Evolutionary conservation across 1,140 invertebrate species (phyloP), one percentile per base, ranked within the genome.

Genomic region (Drosophila grimshawi): DNA sequence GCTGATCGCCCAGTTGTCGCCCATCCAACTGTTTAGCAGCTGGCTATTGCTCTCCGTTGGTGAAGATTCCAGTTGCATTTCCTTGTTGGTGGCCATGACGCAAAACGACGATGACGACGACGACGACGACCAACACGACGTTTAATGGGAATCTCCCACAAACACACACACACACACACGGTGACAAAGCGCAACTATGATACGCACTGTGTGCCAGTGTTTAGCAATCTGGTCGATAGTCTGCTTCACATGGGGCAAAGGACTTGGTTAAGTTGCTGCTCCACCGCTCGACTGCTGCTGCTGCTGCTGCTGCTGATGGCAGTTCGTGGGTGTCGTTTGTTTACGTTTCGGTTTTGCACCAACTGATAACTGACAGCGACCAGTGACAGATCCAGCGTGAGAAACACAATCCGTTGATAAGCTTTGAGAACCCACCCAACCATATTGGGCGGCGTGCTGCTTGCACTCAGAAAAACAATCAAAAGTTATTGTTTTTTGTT

Each of bases 381-480:
- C 72, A 19, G 19, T 19, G 19, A 43, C 10, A 66, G 72, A 86
- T 71, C 64, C 66, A 85, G 62, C 83, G 83, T 88, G 83, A 88
- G 83, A 88, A 88, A 78, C 77, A 32, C 83, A 88, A 89, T 89
- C 80, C 85, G 83, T 78, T 60, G 77, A 83, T 88, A 83, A 89
- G 79, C 68, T n/a, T 1, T n/a, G n/a, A 43, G n/a, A 7, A n/a
- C 10, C 39, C 39, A 6, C 27, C 11, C 5, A 33, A 33, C 5
- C 33, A 33, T 33, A 33, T 19, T 19, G 19, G 19, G 19, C 19
- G 19, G 19, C 19, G 19, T 19, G 19, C 19, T 19, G 19, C 19
- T 19, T 19, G 19, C 19, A 19, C 19, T 19, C 19, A 19, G 19
- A 19, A 19, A 19, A 19, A 19, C 1, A 19, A 19, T 19, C 19